Evolutionary conservation across 1,140 invertebrate genomes (phyloP), one percentile per base, ranked within the genome.

Genomic region (Melipona quadrifasciata): DNA sequence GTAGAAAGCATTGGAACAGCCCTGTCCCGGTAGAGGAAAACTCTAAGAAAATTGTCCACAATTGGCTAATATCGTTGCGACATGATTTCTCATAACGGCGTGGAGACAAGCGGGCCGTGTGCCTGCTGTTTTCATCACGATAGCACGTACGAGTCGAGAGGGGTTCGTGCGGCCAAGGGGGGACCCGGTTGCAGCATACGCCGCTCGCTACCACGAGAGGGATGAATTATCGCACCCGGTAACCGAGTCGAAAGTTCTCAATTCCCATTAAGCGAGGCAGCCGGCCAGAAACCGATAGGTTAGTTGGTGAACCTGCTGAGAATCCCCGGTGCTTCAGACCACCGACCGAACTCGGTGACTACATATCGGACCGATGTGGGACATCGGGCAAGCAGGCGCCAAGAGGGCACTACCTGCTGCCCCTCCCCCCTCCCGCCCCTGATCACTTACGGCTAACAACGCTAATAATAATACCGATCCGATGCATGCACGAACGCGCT

Each of bases 181-280:
- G 72, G 47, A 61, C 84, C 57, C 31, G 31, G 2, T 31, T 31
- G 81, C 65, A 86, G 75, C 88, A 84, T 87, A 89, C 85, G 86
- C 71, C 34, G 80, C 34, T 73, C 76, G 87, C 64, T 76, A 79
- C 74, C 73, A 82, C 78, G 89, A 84, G 89, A 86, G 80, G 86
- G 87, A 91, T 93, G 90, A 93, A 93, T 93, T 92, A 92, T 93
- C 91, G 88, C 74, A 78, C 82, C 70, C 80, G 85, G 89, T 90
- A 89, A 86, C 89, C 91, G 86, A 90, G 84, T 91, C 90, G 89
- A 92, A 93, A 93, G 85, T 94, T 93, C 91, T 93, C 90, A 92
- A 93, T 93, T 93, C 91, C 92, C 92, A 94, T 94, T 93, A 93
- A 91, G 90, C 91, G 91, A 89, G 86, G 91, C 92, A 91, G 90